Evolutionary conservation across 2,888 invertebrate genomes (phyloP), one percentile per base, ranked within the genome.

Genomic region (Tanytarsus gracilentus): DNA sequence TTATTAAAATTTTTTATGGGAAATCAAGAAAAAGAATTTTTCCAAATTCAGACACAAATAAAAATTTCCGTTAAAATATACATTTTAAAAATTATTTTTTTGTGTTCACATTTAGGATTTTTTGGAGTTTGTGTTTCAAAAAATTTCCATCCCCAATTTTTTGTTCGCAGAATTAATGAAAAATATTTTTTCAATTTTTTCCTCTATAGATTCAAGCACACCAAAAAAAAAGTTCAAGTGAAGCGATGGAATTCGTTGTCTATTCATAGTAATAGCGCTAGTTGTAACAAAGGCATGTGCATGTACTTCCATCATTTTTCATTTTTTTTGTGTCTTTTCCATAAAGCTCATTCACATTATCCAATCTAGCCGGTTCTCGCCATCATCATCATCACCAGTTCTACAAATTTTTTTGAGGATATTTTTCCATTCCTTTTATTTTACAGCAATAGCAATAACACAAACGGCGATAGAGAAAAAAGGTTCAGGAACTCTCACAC

Each of bases 1-100:
- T 58, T 44, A 58, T 58, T 44, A 58, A 58, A 58, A 48, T 48
- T 58, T 58, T 58, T 58, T 58, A 58, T 58, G 48, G 16, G 48
- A 58, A 48, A 44, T 48, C 27, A 18, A 40, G 30, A 58, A 58
- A 58, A 58, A 58, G 48, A 58, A 58, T 56, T 40, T 44, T 40
- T n/a, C n/a, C n/a, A n/a, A n/a, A n/a, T n/a, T n/a, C n/a, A n/a
- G n/a, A n/a, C n/a, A n/a, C n/a, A n/a, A n/a, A n/a, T n/a, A n/a
- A n/a, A n/a, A n/a, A n/a, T n/a, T n/a, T n/a, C n/a, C n/a, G n/a
- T n/a, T n/a, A n/a, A n/a, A n/a, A n/a, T n/a, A n/a, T n/a, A n/a
- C n/a, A n/a, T n/a, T n/a, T n/a, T n/a, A n/a, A n/a, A n/a, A n/a
- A n/a, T n/a, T n/a, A n/a, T n/a, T n/a, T n/a, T n/a, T n/a, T n/a